A percentile compares a stretch with the other conserved stretches of the same genome.
Conservation (phyloP, 2,113 vertebrate genomes). For the Aldabrachelys gigantea region DNA sequence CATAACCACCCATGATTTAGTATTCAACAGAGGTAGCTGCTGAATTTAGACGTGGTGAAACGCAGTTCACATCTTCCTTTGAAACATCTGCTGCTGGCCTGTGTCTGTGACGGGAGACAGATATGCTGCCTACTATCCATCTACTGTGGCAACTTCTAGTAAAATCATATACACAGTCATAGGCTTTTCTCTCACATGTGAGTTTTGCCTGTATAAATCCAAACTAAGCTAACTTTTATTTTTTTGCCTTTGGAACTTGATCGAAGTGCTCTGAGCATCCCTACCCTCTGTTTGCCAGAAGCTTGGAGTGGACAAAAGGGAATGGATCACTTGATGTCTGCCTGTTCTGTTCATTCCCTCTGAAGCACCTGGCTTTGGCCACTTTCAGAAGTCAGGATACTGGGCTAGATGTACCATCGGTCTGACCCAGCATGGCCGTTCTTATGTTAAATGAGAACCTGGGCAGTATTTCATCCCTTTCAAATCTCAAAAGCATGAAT, state of each 20-base stretch:
- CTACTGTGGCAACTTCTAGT: not conserved
- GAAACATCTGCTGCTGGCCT: slow-evolving; percentile 58
- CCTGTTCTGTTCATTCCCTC: not conserved
- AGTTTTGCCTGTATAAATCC: not conserved
- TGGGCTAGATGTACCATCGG: not conserved
- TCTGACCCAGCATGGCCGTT: not conserved
- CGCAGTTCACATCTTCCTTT: slow-evolving; percentile 65
- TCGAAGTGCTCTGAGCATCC: not conserved
- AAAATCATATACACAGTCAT: not conserved
- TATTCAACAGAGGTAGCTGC: slow-evolving; percentile 32
- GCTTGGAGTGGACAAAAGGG: not conserved
- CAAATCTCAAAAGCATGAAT: not conserved
- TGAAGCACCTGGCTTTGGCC: not conserved
- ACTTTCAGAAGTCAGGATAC: not conserved
- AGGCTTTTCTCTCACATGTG: rapidly evolving
- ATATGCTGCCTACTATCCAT: too few species aligned
- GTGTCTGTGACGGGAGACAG: not conserved
- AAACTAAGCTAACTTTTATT: not conserved
- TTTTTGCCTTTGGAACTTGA: slow-evolving; percentile 16
- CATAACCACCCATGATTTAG: slow-evolving; percentile 2
- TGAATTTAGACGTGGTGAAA: slow-evolving; percentile 39
- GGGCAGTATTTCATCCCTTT: rapidly evolving
- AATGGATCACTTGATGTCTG: not conserved
- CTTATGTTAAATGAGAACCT: not conserved
- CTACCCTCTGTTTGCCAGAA: not conserved